Conservation (phyloP, 2,113 vertebrate species). For the Odocoileus virginianus region DNA sequence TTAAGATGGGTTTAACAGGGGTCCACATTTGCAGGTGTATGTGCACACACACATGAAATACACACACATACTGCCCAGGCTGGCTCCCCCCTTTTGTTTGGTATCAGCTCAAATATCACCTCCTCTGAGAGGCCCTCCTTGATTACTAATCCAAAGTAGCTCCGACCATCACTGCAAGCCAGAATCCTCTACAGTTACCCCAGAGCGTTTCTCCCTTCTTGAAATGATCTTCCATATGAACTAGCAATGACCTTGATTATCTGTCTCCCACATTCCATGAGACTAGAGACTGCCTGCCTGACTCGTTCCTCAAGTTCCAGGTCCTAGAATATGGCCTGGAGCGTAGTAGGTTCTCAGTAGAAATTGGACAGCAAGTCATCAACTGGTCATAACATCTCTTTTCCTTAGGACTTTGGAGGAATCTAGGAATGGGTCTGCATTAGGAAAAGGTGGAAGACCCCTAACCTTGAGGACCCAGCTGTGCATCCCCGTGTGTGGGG, state of each 20-base stretch:
- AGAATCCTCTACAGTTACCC: neutral
- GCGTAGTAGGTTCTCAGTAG: neutral
- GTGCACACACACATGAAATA: accelerated
- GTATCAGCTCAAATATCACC: neutral
- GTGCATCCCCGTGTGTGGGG: neutral
- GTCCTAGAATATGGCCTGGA: neutral
- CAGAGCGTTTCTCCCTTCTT: neutral
- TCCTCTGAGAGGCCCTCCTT: neutral
- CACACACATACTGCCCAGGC: too few species aligned
- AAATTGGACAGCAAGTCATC: accelerated
- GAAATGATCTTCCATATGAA: accelerated
- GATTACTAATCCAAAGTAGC: neutral
- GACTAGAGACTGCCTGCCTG: accelerated
- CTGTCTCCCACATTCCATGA: neutral
- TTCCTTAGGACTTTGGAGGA: neutral
- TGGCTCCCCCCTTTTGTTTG: neutral
- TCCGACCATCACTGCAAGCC: accelerated
- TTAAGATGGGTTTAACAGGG: too few species aligned
- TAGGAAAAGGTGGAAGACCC: neutral
- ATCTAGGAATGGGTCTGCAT: neutral
- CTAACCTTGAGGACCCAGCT: neutral
- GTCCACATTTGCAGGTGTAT: neutral
- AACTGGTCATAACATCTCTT: neutral
- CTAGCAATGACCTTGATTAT: too few species aligned
- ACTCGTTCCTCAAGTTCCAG: neutral